Evolutionary conservation across 1,140 invertebrate species (phyloP).

Genomic region (Amphibalanus amphitrite): DNA sequence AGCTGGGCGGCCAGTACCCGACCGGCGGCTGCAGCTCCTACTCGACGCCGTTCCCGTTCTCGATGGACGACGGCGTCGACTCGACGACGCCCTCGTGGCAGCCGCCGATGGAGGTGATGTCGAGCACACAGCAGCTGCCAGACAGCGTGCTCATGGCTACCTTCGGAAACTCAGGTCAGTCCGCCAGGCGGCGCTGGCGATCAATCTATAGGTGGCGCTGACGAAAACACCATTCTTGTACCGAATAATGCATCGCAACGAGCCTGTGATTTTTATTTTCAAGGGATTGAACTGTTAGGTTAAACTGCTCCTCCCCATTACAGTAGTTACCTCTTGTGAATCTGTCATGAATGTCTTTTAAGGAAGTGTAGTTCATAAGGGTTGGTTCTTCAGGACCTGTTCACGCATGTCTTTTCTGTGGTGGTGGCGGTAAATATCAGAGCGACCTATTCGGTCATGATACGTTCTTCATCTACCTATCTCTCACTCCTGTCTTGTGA

Average conservation of each 20-base stretch:
- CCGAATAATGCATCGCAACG: too few species aligned
- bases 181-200: too few species aligned
- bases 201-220: not conserved
- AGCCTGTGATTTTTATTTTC: too few species aligned
- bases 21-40: not conserved
- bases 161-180: not conserved
- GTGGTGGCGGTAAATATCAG: not conserved
- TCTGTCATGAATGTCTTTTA: too few species aligned
- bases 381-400: not conserved
- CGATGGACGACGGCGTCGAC: not conserved
- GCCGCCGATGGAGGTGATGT: not conserved
- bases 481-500: not conserved
- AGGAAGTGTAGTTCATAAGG: too few species aligned
- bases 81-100: conserved; percentile 2
- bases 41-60: not conserved
- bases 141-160: not conserved
- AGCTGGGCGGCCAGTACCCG: not conserved
- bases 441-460: not conserved
- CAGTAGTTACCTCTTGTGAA: too few species aligned
- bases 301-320: too few species aligned
- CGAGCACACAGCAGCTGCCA: not conserved
- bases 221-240: too few species aligned
- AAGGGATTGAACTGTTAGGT: too few species aligned
- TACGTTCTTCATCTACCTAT: not conserved
- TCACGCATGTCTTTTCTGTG: not conserved